Evolutionary conservation across 2,888 invertebrate species (phyloP).

Genomic region (Argyresthia goedartella): DNA sequence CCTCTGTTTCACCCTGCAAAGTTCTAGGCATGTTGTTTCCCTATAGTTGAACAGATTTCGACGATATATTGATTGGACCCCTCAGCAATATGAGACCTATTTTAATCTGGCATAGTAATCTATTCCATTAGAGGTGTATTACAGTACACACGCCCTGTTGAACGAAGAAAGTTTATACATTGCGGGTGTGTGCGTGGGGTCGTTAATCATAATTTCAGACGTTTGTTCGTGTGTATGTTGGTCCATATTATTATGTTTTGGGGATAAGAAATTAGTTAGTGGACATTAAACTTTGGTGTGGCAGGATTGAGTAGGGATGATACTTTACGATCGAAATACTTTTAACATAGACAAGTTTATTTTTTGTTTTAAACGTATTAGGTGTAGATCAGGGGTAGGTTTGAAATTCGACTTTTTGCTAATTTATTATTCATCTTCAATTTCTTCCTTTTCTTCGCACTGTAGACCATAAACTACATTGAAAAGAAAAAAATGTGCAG

Average conservation of each 20-base stretch:
- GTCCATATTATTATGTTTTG: constrained; percentile 70
- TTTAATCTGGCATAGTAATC: constrained; percentile 50
- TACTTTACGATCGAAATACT: constrained; percentile 1
- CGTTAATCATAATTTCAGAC: constrained; percentile 72
- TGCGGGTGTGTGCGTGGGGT: constrained; percentile 49
- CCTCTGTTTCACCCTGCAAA: too few species aligned
- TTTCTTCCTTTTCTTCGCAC: too few species aligned
- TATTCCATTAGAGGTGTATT: constrained; percentile 48
- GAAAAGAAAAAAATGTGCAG: too few species aligned
- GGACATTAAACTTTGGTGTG: constrained; percentile 63
- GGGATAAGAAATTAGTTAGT: constrained; percentile 73
- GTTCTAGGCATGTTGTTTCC: too few species aligned
- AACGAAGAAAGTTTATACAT: constrained; percentile 16
- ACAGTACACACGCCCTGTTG: constrained; percentile 16
- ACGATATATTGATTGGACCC: constrained; percentile 35
- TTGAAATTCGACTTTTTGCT: too few species aligned
- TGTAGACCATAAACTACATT: too few species aligned
- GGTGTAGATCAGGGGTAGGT: too few species aligned
- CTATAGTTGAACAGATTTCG: too few species aligned
- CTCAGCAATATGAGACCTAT: constrained; percentile 32
- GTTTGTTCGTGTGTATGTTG: constrained; percentile 67
- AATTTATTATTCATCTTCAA: too few species aligned
- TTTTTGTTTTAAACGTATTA: background rate
- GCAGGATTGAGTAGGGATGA: constrained; percentile 22
- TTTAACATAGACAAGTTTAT: too few species aligned